phyloP scores from a whole-genome alignment of 2,113 vertebrate genomes.

The Synchiropus splendidus region DNA sequence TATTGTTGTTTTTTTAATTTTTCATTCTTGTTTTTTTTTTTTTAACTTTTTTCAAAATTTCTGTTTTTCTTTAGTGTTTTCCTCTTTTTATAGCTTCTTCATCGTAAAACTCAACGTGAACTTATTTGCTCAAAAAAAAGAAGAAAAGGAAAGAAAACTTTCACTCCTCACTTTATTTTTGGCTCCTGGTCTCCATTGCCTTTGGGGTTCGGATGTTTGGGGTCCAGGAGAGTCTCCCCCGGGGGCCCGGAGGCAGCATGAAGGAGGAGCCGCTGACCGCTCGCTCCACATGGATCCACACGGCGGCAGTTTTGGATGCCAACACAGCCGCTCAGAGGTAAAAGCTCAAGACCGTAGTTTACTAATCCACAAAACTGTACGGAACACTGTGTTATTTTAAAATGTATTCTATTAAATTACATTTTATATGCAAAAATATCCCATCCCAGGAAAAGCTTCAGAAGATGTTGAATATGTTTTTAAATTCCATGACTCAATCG shows the following conservation, averaged over 20 bases:
- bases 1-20: neutral
- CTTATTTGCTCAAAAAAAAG: neutral
- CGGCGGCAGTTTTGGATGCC: constrained; percentile 47
- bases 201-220: constrained; percentile 37
- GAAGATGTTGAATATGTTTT: too few relatives aligned
- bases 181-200: neutral
- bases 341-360: constrained; percentile 2
- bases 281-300: constrained; percentile 52
- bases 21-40: neutral
- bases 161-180: neutral
- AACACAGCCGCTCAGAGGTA: constrained; percentile 58
- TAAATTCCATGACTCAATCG: too few relatives aligned
- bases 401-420: neutral
- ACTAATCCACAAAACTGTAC: neutral
- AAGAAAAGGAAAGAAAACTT: neutral
- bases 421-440: too few relatives aligned
- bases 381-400: constrained; percentile 15
- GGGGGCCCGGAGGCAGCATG: constrained; percentile 38
- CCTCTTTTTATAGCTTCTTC: neutral
- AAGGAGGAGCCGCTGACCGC: constrained; percentile 55
- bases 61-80: neutral
- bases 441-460: too few relatives aligned
- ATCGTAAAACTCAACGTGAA: neutral
- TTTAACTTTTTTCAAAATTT: neutral
- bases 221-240: constrained; percentile 45